These are phyloP conservation scores for Mesocricetus auratus DNA, from an alignment of 2,113 vertebrate species.

Conservation along the genomic window DNA sequence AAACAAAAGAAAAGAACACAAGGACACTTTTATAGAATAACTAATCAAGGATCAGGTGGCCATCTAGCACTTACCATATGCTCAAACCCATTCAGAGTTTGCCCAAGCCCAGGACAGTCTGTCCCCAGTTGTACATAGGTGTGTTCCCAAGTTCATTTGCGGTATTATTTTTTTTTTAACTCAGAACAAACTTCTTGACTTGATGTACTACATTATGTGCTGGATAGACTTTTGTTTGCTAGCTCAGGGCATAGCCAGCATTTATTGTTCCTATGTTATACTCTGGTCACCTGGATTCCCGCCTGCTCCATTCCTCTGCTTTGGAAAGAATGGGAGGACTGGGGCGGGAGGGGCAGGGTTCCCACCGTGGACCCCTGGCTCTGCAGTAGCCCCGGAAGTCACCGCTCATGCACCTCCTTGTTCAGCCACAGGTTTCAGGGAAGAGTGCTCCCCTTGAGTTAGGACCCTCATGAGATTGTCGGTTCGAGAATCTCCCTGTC, in stretches of 20 bases:
- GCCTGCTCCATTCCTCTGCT: neutral
- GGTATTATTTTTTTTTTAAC: neutral
- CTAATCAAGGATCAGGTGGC: neutral
- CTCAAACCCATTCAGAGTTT: conserved; percentile 43
- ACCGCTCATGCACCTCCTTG: neutral
- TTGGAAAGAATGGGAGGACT: neutral
- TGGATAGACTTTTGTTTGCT: conserved; percentile 19
- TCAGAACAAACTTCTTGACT: conserved; percentile 41
- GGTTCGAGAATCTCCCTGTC: neutral
- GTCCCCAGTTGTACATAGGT: conserved; percentile 53
- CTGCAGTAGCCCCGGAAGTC: neutral
- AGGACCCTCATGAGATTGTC: neutral
- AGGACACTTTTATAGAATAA: conserved; percentile 48
- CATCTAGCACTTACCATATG: conserved; percentile 42
- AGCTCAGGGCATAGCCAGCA: neutral
- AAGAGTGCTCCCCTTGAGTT: neutral
- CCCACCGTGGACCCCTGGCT: neutral
- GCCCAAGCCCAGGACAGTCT: conserved; percentile 20
- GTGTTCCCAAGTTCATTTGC: conserved; percentile 38
- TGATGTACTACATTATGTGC: neutral
- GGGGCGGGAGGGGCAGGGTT: neutral
- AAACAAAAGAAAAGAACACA: conserved; percentile 37
- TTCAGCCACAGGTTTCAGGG: neutral
- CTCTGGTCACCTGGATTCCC: neutral
- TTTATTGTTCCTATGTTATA: conserved; percentile 1